Base-by-base conservation (phyloP, 1,140 invertebrate species). In the Drosophila kepulauana region DNA sequence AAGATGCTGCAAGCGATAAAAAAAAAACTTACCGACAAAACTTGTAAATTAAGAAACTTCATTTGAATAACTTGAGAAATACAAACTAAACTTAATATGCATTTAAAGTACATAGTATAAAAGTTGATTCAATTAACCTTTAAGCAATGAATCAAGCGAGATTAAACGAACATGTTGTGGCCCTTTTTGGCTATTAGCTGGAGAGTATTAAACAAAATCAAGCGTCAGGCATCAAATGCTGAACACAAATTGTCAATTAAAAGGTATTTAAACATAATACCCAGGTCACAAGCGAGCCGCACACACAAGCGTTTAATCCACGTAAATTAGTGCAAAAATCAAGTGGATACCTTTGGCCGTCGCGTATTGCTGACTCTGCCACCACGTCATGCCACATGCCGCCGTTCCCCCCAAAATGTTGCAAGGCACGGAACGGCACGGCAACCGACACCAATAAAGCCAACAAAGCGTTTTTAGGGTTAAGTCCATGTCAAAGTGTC, bases 401-500 rank as follows among this genome's bases (percentile, higher is more conserved):
- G 7, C 10, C 33, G 43, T n/a, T n/a, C 30, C 45, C 67, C 48
- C 51, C 3, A 20, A 25, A 25, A 45, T 10, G 43, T 25, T 43
- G 33, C 56, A 45, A n/a, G 43, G 46, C 57, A 68, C 8, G 65
- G 20, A 11, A 45, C 38, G 38, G 33, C 33, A 81, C 58, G 41
- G 64, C 78, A 78, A 89, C 81, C 85, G 84, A 87, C 84, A 87
- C 84, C 84, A 87, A 89, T 89, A 89, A 89, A 90, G 86, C 86
- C 82, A 86, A 91, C 86, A 89, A 89, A 89, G 85, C 86, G 82
- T 90, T 89, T 87, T 90, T 91, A 90, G 86, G 87, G 87, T 92
- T 92, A 92, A 92, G 84, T 91, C 91, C 87, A 89, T 92, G 91
- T 92, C 91, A 92, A 92, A 92, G 91, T 92, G 91, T 92, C 91